Percentiles rank a stretch among this genome's conserved stretches.
These are phyloP conservation scores for Aphrophora alni DNA, from an alignment of 2,888 invertebrate species.

Conservation along the genomic window DNA sequence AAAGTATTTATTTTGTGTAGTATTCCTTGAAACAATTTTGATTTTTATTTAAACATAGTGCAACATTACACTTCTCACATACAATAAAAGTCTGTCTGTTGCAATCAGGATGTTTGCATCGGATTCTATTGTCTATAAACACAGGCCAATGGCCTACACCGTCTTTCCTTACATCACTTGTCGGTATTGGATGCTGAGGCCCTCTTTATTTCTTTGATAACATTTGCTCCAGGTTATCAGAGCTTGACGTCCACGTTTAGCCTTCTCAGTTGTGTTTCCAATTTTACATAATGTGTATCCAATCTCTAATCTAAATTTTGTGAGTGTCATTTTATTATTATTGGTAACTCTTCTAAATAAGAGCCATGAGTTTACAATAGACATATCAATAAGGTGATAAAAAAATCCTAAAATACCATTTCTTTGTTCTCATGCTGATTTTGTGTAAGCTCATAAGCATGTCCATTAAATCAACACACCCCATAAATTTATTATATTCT, in stretches of 20 bases:
- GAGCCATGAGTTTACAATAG: background rate
- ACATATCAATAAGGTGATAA: background rate
- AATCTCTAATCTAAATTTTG: background rate
- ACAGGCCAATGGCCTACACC: background rate
- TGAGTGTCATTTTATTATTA: background rate
- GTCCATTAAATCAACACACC: background rate
- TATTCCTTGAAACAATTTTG: background rate
- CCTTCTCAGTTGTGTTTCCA: background rate
- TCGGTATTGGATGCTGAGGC: background rate
- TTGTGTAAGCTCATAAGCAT: background rate
- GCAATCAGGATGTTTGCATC: background rate
- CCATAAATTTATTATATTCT: background rate
- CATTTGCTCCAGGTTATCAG: background rate
- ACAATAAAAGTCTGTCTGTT: background rate
- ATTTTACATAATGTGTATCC: background rate
- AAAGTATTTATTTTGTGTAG: background rate
- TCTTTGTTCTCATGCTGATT: background rate
- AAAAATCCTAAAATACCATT: slow-evolving; percentile 4
- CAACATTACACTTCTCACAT: background rate
- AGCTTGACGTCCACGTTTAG: slow-evolving; percentile 7
- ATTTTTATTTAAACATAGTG: background rate
- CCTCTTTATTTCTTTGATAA: background rate
- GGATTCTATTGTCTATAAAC: background rate
- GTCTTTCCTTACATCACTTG: background rate
- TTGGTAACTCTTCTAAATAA: background rate